Evolutionary conservation across 1,140 invertebrate genomes (phyloP).

Genomic region (Idris sp.): DNA sequence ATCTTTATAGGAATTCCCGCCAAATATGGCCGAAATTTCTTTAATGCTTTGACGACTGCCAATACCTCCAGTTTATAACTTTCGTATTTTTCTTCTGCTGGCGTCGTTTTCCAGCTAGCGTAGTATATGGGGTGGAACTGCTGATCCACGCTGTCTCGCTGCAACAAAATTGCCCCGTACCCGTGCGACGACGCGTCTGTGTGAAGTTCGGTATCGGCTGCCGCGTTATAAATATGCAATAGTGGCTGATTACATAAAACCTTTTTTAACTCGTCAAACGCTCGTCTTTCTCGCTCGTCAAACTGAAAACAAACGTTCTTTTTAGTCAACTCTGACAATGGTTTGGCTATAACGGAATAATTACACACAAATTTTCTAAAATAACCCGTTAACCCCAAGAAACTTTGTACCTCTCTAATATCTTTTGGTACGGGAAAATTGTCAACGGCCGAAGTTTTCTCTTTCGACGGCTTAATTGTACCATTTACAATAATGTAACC

Average conservation of each 20-base stretch:
- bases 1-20: too few species aligned
- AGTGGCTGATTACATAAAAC: neutral
- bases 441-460: neutral
- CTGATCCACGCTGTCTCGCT: neutral
- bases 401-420: slow-evolving; percentile 2
- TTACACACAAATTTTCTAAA: neutral
- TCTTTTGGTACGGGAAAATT: neutral
- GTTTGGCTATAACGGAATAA: neutral
- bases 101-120: neutral
- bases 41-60: too few species aligned
- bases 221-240: neutral
- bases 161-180: slow-evolving; percentile 1
- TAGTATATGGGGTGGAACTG: neutral
- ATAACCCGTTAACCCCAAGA: neutral
- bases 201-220: too few species aligned
- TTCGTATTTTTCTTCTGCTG: too few species aligned
- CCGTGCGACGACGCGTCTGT: neutral
- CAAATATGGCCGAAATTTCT: too few species aligned
- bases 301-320: neutral
- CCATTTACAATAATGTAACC: neutral
- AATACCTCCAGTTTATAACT: too few species aligned
- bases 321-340: too few species aligned
- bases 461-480: neutral
- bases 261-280: neutral
- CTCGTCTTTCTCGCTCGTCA: neutral